Evolutionary conservation across 2,888 invertebrate species (phyloP).

Genomic region (Drosophila stalkeri): DNA sequence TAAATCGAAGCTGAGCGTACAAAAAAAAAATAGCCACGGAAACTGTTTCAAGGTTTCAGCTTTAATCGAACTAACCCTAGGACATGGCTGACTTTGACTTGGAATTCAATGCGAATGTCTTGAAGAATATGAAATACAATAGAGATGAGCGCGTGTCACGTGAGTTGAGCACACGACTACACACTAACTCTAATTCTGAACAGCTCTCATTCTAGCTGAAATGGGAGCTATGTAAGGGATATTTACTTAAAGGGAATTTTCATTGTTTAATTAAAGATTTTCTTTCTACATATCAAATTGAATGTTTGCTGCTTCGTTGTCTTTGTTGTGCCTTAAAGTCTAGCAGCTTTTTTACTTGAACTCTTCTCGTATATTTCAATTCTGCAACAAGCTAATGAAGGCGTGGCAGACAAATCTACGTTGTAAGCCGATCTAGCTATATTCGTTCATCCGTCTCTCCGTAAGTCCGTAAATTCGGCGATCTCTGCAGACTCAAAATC

Average conservation of each 20-base stretch:
- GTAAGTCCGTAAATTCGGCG: too few species aligned
- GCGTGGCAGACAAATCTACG: background rate
- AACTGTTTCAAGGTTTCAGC: constrained; percentile 35
- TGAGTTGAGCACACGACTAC: background rate
- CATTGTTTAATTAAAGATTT: too few species aligned
- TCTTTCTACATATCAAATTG: too few species aligned
- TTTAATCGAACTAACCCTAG: constrained; percentile 26
- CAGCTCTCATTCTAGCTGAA: too few species aligned
- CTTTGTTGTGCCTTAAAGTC: too few species aligned
- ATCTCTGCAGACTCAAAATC: too few species aligned
- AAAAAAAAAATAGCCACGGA: constrained; percentile 51
- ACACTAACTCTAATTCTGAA: too few species aligned
- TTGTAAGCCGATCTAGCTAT: background rate
- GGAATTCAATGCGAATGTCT: background rate
- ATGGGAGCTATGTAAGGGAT: too few species aligned
- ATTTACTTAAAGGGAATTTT: too few species aligned
- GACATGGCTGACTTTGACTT: background rate
- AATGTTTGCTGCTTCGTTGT: too few species aligned
- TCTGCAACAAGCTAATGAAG: background rate
- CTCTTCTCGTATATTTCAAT: too few species aligned
- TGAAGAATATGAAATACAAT: background rate
- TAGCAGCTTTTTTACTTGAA: too few species aligned
- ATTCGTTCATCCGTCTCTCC: background rate
- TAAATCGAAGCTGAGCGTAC: constrained; percentile 70
- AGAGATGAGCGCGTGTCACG: constrained; percentile 17